phyloP scores from a whole-genome alignment of 2,888 invertebrate species.

The Drosophila phalerata region DNA sequence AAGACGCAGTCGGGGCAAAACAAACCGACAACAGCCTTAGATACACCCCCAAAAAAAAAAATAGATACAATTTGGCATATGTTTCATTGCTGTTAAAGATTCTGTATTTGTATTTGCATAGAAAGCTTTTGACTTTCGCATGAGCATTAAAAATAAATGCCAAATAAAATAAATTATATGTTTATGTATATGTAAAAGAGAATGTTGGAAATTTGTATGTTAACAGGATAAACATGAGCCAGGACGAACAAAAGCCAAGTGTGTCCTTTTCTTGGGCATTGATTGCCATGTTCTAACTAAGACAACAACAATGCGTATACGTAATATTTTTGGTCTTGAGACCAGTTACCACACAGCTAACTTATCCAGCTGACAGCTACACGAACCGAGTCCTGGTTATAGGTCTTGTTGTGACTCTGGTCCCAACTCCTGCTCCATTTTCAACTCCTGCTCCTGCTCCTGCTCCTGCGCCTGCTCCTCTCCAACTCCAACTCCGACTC shows the following conservation, averaged over 20 bases:
- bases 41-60: slow-evolving; percentile 42
- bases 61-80: slow-evolving; percentile 55
- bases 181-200: slow-evolving; percentile 32
- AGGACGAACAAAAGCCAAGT: slow-evolving; percentile 38
- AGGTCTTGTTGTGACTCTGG: neutral
- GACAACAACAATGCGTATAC: slow-evolving; percentile 43
- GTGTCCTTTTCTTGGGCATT: slow-evolving; percentile 45
- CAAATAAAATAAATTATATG: slow-evolving; percentile 76
- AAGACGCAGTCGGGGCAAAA: slow-evolving; percentile 33
- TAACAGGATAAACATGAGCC: slow-evolving; percentile 58
- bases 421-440: neutral
- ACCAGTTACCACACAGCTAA: slow-evolving; percentile 19
- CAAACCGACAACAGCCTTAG: slow-evolving; percentile 56
- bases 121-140: slow-evolving; percentile 74
- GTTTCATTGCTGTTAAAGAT: slow-evolving; percentile 24
- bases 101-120: slow-evolving; percentile 68
- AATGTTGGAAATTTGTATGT: slow-evolving; percentile 1
- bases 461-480: neutral
- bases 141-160: slow-evolving; percentile 66
- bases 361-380: slow-evolving; percentile 32
- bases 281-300: slow-evolving; percentile 62
- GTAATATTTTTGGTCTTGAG: slow-evolving; percentile 41
- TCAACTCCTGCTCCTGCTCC: neutral
- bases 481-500: neutral
- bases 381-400: slow-evolving; percentile 9